Evolutionary conservation across 2,888 invertebrate species (phyloP).

Genomic region (Cheilosia pagana): DNA sequence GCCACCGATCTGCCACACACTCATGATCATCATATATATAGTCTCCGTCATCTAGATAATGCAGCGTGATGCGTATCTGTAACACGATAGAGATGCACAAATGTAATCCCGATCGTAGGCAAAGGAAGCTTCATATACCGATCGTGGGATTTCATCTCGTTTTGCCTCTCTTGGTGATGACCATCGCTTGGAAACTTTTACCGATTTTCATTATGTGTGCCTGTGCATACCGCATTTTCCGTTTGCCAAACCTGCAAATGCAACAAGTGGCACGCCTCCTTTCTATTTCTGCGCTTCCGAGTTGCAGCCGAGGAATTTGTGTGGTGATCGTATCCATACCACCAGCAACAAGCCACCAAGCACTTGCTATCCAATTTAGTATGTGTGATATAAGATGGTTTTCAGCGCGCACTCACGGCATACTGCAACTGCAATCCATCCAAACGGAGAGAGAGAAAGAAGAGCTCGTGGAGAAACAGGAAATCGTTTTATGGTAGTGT

Average conservation of each 20-base stretch:
- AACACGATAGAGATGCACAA: constrained; percentile 39
- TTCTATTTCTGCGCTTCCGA: constrained; percentile 65
- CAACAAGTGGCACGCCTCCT: constrained; percentile 65
- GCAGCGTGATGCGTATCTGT: constrained; percentile 20
- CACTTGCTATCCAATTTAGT: constrained; percentile 43
- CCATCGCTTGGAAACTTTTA: constrained; percentile 41
- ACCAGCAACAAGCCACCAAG: constrained; percentile 19
- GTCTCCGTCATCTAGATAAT: neutral
- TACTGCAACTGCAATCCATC: neutral
- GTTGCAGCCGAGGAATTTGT: constrained; percentile 37
- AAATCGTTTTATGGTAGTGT: constrained; percentile 59
- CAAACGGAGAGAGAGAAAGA: neutral
- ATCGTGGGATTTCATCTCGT: constrained; percentile 57
- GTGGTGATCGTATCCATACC: constrained; percentile 26
- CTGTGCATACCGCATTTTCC: constrained; percentile 18
- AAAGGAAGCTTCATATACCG: constrained; percentile 6
- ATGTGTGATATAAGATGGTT: constrained; percentile 38
- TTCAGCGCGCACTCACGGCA: constrained; percentile 11
- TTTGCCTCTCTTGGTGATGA: constrained; percentile 15
- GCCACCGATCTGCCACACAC: constrained; percentile 20
- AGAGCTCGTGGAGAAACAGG: constrained; percentile 39
- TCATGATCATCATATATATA: constrained; percentile 8
- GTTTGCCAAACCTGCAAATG: constrained; percentile 27
- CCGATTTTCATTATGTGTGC: constrained; percentile 39
- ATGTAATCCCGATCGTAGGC: constrained; percentile 18